These are phyloP conservation scores for Myodes glareolus DNA, from an alignment of 2,113 vertebrate species.

Conservation along the genomic window DNA sequence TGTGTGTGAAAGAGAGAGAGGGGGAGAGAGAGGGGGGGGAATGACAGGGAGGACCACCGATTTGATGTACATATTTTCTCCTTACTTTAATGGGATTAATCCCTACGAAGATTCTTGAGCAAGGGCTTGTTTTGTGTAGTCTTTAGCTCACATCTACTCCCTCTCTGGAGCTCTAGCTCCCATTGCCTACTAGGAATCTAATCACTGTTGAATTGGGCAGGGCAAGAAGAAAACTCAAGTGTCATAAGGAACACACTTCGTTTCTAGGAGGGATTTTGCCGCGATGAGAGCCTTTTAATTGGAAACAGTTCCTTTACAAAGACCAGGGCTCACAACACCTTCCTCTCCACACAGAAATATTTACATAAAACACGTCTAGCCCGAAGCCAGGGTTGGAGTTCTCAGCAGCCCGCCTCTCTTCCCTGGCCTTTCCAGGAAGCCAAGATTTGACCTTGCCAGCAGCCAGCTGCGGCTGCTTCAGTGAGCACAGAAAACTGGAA, in stretches of 20 bases:
- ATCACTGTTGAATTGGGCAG: background rate
- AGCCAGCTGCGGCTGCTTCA: background rate
- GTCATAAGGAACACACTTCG: background rate
- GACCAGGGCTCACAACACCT: background rate
- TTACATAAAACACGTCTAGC: background rate
- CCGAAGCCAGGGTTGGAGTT: background rate
- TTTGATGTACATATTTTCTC: constrained; percentile 14
- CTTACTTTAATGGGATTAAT: constrained; percentile 32
- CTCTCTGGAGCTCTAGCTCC: background rate
- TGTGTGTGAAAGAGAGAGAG: too few species aligned
- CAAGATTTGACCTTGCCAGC: background rate
- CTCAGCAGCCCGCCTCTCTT: background rate
- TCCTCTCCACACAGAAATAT: constrained; percentile 2
- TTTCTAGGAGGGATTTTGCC: background rate
- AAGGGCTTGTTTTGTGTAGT: constrained; percentile 16
- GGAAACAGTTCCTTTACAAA: constrained; percentile 19
- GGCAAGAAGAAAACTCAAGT: background rate
- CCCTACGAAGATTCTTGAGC: background rate
- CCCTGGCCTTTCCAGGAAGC: background rate
- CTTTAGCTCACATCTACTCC: background rate
- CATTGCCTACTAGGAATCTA: background rate
- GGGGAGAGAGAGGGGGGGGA: too few species aligned
- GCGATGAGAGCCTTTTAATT: background rate
- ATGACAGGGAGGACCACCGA: background rate
- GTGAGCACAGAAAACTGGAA: background rate